phyloP scores from a whole-genome alignment of 1,140 invertebrate species.

The Sminthurides bifidus region DNA sequence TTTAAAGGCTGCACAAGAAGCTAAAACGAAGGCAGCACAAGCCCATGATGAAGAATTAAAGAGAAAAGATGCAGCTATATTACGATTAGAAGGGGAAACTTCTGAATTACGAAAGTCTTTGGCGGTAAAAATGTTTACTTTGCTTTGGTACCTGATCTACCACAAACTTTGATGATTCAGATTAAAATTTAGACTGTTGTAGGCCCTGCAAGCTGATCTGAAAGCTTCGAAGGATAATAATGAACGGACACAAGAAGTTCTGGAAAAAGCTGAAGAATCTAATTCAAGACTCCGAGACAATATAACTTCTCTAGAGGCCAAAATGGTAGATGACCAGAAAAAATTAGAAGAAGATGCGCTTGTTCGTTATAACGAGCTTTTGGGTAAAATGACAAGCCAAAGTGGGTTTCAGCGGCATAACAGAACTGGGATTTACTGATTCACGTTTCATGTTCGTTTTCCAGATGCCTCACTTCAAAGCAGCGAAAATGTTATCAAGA shows the following conservation, averaged over 20 bases:
- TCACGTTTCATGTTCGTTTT: not conserved
- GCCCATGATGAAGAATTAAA: too few species aligned
- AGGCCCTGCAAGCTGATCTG: conserved; percentile 52
- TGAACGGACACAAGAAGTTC: conserved; percentile 5
- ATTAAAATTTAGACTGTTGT: conserved; percentile 33
- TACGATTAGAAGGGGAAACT: too few species aligned
- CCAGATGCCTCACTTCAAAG: conserved; percentile 22
- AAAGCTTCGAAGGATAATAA: conserved; percentile 46
- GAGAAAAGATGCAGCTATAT: too few species aligned
- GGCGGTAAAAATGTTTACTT: too few species aligned
- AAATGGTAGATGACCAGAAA: conserved; percentile 22
- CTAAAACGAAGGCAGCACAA: too few species aligned
- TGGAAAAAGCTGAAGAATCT: conserved; percentile 2
- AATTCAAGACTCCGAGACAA: conserved; percentile 14
- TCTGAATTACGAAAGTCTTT: too few species aligned
- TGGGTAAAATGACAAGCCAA: conserved; percentile 12
- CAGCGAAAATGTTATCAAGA: conserved; percentile 15
- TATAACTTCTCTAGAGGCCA: conserved; percentile 14
- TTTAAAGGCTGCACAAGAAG: too few species aligned
- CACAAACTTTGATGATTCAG: not conserved
- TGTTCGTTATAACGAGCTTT: conserved; percentile 19
- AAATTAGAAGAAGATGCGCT: conserved; percentile 21
- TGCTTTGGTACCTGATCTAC: too few species aligned
- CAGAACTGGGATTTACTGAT: not conserved
- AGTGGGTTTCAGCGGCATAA: not conserved